These are phyloP conservation scores for Lacanobia wlatinum DNA, from an alignment of 2,888 invertebrate species.

Conservation along the genomic window DNA sequence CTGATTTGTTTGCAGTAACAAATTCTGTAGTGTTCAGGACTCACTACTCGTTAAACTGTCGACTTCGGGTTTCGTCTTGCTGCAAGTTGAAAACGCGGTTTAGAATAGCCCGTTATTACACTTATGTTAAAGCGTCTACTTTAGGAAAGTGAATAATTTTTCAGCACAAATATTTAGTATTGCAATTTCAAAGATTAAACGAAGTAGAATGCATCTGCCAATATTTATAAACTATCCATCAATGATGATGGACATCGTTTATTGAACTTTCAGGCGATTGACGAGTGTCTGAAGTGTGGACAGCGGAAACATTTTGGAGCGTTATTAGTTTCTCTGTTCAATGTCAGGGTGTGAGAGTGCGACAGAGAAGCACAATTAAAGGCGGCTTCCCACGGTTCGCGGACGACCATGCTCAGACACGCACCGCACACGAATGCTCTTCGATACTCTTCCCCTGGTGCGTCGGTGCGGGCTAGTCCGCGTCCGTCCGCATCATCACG, in stretches of 20 bases:
- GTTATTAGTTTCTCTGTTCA: slow-evolving; percentile 6
- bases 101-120: neutral
- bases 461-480: neutral
- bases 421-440: too few species aligned
- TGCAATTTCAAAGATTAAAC: too few species aligned
- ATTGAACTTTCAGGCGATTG: neutral
- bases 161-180: slow-evolving; percentile 4
- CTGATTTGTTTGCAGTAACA: slow-evolving; percentile 16
- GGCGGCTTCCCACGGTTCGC: too few species aligned
- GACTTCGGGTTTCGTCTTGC: neutral
- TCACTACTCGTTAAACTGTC: neutral
- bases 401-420: too few species aligned
- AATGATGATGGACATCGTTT: neutral
- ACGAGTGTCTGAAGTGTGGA: neutral
- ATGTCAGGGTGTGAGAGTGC: neutral
- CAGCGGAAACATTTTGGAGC: neutral
- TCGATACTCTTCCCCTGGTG: too few species aligned
- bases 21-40: neutral
- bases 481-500: neutral
- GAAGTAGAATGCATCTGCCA: neutral
- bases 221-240: neutral
- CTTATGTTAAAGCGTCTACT: neutral
- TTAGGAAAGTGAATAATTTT: neutral
- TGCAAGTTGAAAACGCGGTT: neutral
- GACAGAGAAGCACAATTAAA: neutral